Evolutionary conservation across 1,140 invertebrate genomes (phyloP), one percentile per base, ranked within the genome.

Genomic region (Orchesella cincta): DNA sequence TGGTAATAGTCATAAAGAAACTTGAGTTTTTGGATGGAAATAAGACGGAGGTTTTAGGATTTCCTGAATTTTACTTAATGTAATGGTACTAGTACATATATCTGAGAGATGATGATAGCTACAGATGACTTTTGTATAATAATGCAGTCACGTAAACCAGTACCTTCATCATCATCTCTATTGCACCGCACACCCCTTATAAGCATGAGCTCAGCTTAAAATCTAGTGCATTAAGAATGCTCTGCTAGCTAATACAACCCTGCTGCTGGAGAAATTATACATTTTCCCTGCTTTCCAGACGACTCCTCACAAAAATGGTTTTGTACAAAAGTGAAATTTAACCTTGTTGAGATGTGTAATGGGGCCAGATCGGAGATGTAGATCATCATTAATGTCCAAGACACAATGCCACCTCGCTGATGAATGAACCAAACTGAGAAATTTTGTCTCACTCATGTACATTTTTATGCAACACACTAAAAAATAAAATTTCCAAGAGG

Each of bases 361-460:
- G 71, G 54, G 62, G 73, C 33, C 34, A 73, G 70, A 76, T 73
- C 71, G 51, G 70, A 36, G 73, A 75, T 74, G 70, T 79, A 73
- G 71, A 79, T 79, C 78, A 79, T 79, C 35, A 79, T 79, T 76
- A 79, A 72, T 76, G 78, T 79, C 78, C 57, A 46, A 28, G 51
- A 67, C 67, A 79, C 78, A 76, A 79, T 75, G 74, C 74, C 70
- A 67, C 62, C 62, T 67, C 33, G 62, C 62, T 31, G 54, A 62
- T 18, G 8, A 23, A 29, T 14, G 8, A 18, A 29, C 14, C 8
- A 3, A 12, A 33, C 52, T 57, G n/a, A n/a, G n/a, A n/a, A n/a
- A n/a, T n/a, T n/a, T n/a, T n/a, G n/a, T n/a, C n/a, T n/a, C n/a
- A n/a, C n/a, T n/a, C n/a, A n/a, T n/a, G n/a, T n/a, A n/a, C n/a